These are phyloP conservation scores for Elmis aenea DNA, from an alignment of 2,888 invertebrate species.

Conservation along the genomic window DNA sequence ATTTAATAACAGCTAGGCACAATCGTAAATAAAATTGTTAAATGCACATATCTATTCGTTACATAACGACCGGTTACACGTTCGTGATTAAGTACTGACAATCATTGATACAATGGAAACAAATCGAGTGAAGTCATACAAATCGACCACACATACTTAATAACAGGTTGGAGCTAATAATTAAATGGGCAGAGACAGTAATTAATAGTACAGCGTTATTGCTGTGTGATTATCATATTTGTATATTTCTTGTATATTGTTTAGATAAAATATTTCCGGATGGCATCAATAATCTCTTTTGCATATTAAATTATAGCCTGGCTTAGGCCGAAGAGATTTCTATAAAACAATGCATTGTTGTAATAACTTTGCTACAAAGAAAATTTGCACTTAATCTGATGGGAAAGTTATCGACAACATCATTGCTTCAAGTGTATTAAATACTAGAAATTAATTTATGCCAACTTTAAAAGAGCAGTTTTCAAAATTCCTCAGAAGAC, in stretches of 20 bases:
- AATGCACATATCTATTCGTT: conserved; percentile 2
- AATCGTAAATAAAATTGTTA: background rate
- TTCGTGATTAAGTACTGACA: conserved; percentile 26
- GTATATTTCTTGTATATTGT: conserved; percentile 9
- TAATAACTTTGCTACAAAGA: too few relatives aligned
- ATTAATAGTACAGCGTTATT: conserved; percentile 19
- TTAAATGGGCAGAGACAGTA: conserved; percentile 22
- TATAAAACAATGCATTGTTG: too few relatives aligned
- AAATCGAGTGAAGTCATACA: conserved; percentile 24
- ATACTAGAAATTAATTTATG: too few relatives aligned
- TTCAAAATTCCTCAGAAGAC: too few relatives aligned
- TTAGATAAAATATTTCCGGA: conserved; percentile 14
- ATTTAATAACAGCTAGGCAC: background rate
- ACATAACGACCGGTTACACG: conserved; percentile 25
- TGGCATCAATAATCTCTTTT: conserved; percentile 10
- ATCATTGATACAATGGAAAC: conserved; percentile 24
- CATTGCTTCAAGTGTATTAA: too few relatives aligned
- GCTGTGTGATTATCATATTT: conserved; percentile 16
- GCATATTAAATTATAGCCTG: too few relatives aligned
- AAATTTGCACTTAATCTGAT: too few relatives aligned
- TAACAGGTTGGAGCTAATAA: conserved; percentile 26
- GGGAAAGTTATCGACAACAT: too few relatives aligned
- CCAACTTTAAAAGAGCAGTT: too few relatives aligned
- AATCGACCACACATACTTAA: conserved; percentile 32
- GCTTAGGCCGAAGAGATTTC: too few relatives aligned